Evolutionary conservation across 2,888 invertebrate genomes (phyloP).

Genomic region (Ennomos quercinarius): DNA sequence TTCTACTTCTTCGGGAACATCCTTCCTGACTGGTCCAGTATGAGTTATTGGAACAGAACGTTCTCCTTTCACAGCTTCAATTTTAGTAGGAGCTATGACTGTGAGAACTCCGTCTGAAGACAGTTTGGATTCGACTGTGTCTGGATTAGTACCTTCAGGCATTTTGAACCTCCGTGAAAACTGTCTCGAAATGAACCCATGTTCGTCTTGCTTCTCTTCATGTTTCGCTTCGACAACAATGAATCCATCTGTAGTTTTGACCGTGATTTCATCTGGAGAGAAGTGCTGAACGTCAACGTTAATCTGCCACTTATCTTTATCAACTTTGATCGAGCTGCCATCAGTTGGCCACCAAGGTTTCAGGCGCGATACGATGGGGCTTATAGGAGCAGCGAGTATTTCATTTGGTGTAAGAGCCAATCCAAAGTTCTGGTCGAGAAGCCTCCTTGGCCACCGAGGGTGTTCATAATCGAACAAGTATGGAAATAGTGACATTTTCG

Average conservation of each 20-base stretch:
- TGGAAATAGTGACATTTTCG: slow-evolving; percentile 66
- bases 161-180: slow-evolving; percentile 89
- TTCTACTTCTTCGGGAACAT: slow-evolving; percentile 47
- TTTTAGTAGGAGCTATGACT: slow-evolving; percentile 86
- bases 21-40: slow-evolving; percentile 82
- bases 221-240: slow-evolving; percentile 92
- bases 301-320: slow-evolving; percentile 87
- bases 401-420: slow-evolving; percentile 74
- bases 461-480: slow-evolving; percentile 68
- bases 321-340: slow-evolving; percentile 78
- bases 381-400: slow-evolving; percentile 56
- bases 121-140: slow-evolving; percentile 88
- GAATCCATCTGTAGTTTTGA: slow-evolving; percentile 89
- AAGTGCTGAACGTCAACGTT: slow-evolving; percentile 92
- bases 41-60: slow-evolving; percentile 85
- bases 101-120: slow-evolving; percentile 92
- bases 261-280: slow-evolving; percentile 90
- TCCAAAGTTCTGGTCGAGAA: slow-evolving; percentile 77
- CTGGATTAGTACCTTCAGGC: slow-evolving; percentile 89
- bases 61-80: slow-evolving; percentile 67
- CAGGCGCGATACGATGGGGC: slow-evolving; percentile 56
- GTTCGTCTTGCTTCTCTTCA: slow-evolving; percentile 91
- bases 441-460: slow-evolving; percentile 68
- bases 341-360: slow-evolving; percentile 73
- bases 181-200: slow-evolving; percentile 90